Evolutionary conservation across 2,888 invertebrate species (phyloP), one percentile per base, ranked within the genome.

Genomic region (Mamestra brassicae): DNA sequence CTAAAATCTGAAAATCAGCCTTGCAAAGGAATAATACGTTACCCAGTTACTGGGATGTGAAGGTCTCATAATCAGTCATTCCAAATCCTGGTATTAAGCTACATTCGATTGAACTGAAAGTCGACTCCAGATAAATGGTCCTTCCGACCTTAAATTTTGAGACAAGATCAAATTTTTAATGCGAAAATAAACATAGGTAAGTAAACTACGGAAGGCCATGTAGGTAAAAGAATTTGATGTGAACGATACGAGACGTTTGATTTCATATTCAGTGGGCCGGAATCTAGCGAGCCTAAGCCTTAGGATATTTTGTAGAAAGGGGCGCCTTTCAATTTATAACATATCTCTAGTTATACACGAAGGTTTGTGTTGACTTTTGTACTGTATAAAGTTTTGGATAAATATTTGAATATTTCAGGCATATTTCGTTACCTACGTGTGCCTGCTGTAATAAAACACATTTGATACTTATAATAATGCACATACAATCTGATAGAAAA

Each of bases 231-330:
- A 72, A 71, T 64, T 76, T 82, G 82, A 84, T 68, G 70, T 57
- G 68, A 80, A 81, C 60, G 84, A 78, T 80, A 74, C 26, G 73
- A 74, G 83, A 83, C 78, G 74, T 85, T 78, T 85, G 85, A 86
- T 84, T 84, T 74, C 72, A 66, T 75, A 76, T 72, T 84, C 85
- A 86, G 60, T 85, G 86, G 11, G n/a, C 63, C 58, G 83, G 80
- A 76, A 83, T 62, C 57, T 63, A 80, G 76, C 50, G 34, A 62
- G 71, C 71, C 63, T 71, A 72, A 74, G 61, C 64, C 62, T 76
- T 65, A 42, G 42, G 71, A 78, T 72, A 86, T 85, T 76, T 79
- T 71, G 71, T 60, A 45, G 60, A 71, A 62, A 66, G 63, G 72
- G 54, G 58, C 42, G 68, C 69, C 66, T 67, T 83, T 71, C 62